Conservation (phyloP, 2,113 vertebrate species). For the Mesitornis unicolor region DNA sequence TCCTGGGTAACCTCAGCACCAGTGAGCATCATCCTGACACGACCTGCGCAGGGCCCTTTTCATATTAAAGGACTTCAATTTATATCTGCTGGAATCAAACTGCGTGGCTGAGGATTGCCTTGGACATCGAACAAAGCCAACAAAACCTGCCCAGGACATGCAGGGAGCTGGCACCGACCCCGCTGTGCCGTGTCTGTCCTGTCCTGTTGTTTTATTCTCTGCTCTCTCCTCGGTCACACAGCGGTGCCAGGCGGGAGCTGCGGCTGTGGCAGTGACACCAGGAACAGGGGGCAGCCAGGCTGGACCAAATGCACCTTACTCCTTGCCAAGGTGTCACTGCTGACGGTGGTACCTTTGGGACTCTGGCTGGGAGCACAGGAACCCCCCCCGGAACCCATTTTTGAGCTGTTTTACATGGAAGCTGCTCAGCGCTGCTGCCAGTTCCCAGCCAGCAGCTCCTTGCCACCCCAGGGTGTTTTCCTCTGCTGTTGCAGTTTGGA, state of each 20-base stretch:
- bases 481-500: background rate
- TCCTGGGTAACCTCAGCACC: background rate
- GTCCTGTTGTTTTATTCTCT: background rate
- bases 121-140: background rate
- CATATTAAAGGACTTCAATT: background rate
- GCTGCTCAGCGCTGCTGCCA: background rate
- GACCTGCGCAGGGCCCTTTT: background rate
- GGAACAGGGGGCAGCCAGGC: too few relatives aligned
- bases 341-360: background rate
- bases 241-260: background rate
- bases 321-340: background rate
- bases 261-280: background rate
- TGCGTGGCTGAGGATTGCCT: background rate
- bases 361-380: background rate
- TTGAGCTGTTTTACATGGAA: background rate
- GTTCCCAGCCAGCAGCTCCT: background rate
- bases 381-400: too few relatives aligned
- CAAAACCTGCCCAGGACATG: background rate
- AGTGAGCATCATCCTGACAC: background rate
- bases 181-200: background rate
- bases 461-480: background rate
- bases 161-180: background rate
- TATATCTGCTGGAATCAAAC: background rate
- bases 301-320: background rate
- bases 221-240: accelerated